phyloP scores from a whole-genome alignment of 92 coral and sea anemone genomes.

The Palythoa heliodiscus region DNA sequence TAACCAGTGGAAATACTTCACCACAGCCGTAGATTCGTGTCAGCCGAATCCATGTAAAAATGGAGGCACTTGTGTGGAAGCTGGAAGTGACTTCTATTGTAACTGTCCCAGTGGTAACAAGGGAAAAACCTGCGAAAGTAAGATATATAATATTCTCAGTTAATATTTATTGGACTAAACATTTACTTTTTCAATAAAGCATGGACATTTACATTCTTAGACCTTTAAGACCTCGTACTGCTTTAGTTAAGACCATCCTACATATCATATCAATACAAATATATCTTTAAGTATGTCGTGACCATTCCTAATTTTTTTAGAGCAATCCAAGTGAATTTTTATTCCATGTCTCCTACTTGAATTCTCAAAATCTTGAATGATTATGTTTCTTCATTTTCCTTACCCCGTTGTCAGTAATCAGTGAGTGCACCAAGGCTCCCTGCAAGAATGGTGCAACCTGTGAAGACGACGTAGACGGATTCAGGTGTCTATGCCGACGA shows the following conservation, averaged over 20 bases:
- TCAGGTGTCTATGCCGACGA: slow-evolving; percentile 75
- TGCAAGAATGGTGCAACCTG: slow-evolving; percentile 92
- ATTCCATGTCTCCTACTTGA: too few relatives aligned
- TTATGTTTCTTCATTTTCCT: neutral
- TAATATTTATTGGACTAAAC: neutral
- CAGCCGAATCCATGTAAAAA: slow-evolving; percentile 91
- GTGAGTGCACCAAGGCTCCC: slow-evolving; percentile 84
- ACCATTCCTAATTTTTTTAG: too few relatives aligned
- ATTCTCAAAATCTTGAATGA: too few relatives aligned
- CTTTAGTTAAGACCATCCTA: too few relatives aligned
- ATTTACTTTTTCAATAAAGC: too few relatives aligned
- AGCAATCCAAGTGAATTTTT: too few relatives aligned
- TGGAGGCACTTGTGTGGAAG: slow-evolving; percentile 86
- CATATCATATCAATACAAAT: too few relatives aligned
- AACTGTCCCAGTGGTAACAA: slow-evolving; percentile 70
- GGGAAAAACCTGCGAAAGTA: slow-evolving; percentile 94
- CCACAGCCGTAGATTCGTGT: slow-evolving; percentile 62
- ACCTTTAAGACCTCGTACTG: too few relatives aligned
- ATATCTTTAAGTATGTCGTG: too few relatives aligned
- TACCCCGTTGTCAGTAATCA: slow-evolving; percentile 54
- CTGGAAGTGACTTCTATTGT: slow-evolving; percentile 70
- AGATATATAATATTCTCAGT: neutral
- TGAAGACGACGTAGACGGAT: slow-evolving; percentile 71
- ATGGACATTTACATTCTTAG: too few relatives aligned
- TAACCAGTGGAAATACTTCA: neutral